Evolutionary conservation across 2,797 vertebrate genomes (phyloP), one percentile per base, ranked within the genome.

Genomic region (Odontamblyopus lacepedii): DNA sequence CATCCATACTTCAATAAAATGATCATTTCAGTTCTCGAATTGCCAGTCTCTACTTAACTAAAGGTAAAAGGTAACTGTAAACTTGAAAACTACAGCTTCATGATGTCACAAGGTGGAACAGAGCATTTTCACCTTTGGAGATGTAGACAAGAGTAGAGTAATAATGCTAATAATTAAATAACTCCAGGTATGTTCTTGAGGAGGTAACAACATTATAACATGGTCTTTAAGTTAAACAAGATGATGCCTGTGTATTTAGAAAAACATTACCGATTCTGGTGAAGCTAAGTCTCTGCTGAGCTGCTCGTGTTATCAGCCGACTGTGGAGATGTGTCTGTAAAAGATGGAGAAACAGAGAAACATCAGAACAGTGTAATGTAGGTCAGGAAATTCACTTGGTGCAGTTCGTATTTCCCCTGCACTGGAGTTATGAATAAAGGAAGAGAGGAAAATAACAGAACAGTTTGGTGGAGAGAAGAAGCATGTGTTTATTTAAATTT

Each of bases 281-380:
- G 72, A 67, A 67, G 71, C 76, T 69, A 73, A 79, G 72, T 2
- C 2, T 9, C 16, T 67, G 50, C 16, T 53, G 23, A 38, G 38
- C 32, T 56, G 16, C 29, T 15, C 53, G 18, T 63, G 61, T 70
- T 53, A 11, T 76, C 64, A 67, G 61, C 69, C 44, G 13, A 69
- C 70, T 79, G 13, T 13, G 57, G 9, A 11, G 63, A 51, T 78
- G 71, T 76, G 70, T 77, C 66, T 71, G 68, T 62, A 79, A 77
- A 70, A 71, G 67, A 66, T 41, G 63, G 74, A 41, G 70, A 83
- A 79, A 80, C 73, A 70, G 68, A 78, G 56, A 80, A 72, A 82
- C 71, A 78, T 81, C 70, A 75, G 78, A 71, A 85, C 78, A 78
- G 75, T 72, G 50, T 62, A 85, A 90, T 87, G 69, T 87, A 79